Percentiles rank a stretch among this genome's conserved stretches.
Conservation (phyloP, 2,888 invertebrate species). For the Cosmopolites sordidus region DNA sequence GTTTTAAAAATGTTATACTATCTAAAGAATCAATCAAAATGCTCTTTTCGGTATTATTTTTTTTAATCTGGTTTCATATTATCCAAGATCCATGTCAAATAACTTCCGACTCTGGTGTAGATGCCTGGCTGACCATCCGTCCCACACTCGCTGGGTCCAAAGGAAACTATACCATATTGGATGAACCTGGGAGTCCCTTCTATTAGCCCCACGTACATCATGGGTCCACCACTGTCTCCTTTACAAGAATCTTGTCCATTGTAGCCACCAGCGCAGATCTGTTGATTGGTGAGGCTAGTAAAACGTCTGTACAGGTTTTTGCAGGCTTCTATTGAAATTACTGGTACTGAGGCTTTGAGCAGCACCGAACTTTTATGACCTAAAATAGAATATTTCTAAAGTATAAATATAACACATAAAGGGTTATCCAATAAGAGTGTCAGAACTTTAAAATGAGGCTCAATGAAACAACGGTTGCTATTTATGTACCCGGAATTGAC, state of each 20-base stretch:
- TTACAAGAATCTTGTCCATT: conserved; percentile 60
- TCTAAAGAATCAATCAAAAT: no score
- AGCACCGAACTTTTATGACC: conserved; percentile 41
- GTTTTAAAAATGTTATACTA: no score
- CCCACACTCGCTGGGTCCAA: conserved; percentile 45
- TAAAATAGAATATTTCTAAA: conserved; percentile 32
- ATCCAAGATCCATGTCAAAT: conserved; percentile 59
- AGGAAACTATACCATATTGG: conserved; percentile 53
- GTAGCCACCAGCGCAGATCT: conserved; percentile 62
- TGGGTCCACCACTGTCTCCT: conserved; percentile 67
- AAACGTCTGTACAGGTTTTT: conserved; percentile 35
- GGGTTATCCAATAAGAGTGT: no score
- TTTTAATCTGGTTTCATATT: conserved; percentile 35
- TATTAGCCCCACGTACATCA: conserved; percentile 47
- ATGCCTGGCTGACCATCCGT: conserved; percentile 59
- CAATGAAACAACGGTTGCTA: no score
- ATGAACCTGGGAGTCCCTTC: conserved; percentile 46
- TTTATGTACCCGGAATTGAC: no score
- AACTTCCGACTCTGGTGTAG: conserved; percentile 59
- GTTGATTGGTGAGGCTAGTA: conserved; percentile 39
- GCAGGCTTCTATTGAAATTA: conserved; percentile 43
- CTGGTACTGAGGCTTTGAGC: conserved; percentile 47
- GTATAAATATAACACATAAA: no score
- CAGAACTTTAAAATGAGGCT: no score
- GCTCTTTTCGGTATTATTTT: no score